A percentile compares a stretch with the other conserved stretches of the same genome.
Conservation (phyloP, 1,140 invertebrate genomes). For the Belonocnema kinseyi region DNA sequence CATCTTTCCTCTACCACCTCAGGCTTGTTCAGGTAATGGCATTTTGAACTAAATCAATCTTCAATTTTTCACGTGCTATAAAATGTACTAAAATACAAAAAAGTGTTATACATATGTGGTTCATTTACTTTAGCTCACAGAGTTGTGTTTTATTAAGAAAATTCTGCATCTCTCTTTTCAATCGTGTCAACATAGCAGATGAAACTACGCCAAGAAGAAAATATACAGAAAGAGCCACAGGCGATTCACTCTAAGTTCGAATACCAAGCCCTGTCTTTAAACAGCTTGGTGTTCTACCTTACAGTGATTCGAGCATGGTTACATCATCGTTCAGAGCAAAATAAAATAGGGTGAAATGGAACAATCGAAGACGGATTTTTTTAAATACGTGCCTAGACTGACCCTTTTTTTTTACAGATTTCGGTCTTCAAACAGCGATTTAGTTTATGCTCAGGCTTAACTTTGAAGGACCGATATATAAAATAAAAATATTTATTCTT, state of each 20-base stretch:
- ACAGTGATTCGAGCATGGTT: constrained; percentile 84
- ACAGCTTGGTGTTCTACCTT: constrained; percentile 93
- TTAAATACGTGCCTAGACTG: not conserved
- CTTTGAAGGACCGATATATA: too few species aligned
- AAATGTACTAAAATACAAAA: constrained; percentile 3
- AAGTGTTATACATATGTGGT: constrained; percentile 61
- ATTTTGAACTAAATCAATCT: not conserved
- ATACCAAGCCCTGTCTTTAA: constrained; percentile 85
- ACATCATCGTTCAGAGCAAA: constrained; percentile 46
- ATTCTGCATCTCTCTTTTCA: not conserved
- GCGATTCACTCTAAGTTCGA: constrained; percentile 89
- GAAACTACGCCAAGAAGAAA: constrained; percentile 32
- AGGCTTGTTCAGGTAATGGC: constrained; percentile 91
- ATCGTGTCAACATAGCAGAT: not conserved
- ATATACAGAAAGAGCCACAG: constrained; percentile 59
- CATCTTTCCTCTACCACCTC: constrained; percentile 94
- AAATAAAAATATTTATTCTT: too few species aligned
- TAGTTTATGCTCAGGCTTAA: not conserved
- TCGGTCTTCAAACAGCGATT: not conserved
- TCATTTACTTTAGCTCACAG: constrained; percentile 37
- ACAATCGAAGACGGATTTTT: not conserved
- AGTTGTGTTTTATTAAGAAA: constrained; percentile 6
- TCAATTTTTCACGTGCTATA: not conserved
- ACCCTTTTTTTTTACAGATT: not conserved
- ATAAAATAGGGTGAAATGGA: not conserved